These are phyloP conservation scores for Pituophis catenifer DNA, from an alignment of 2,113 vertebrate genomes.

Conservation along the genomic window DNA sequence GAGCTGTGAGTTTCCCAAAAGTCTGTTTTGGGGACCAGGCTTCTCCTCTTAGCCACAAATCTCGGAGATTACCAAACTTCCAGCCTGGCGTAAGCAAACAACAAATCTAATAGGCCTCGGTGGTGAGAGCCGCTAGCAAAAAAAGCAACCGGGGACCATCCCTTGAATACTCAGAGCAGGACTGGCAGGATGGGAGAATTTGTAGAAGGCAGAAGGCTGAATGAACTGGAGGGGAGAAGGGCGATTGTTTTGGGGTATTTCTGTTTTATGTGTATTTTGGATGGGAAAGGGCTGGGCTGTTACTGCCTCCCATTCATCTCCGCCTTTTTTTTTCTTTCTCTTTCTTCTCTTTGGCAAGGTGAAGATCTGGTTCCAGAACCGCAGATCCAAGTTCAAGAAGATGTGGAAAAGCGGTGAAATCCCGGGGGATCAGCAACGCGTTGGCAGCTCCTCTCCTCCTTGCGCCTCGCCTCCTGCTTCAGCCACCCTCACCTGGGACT, in stretches of 20 bases:
- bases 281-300: not conserved
- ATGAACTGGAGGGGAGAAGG: not conserved
- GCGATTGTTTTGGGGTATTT: no score
- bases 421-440: conserved; percentile 83
- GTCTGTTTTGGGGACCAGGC: not conserved
- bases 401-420: conserved; percentile 97
- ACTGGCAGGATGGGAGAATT: not conserved
- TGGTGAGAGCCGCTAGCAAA: not conserved
- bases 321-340: not conserved
- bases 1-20: not conserved
- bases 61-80: not conserved
- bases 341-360: conserved; percentile 70
- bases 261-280: not conserved
- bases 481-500: conserved; percentile 82
- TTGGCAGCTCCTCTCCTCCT: conserved; percentile 81
- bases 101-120: not conserved
- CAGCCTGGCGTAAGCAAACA: not conserved
- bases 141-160: not conserved
- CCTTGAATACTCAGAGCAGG: no score
- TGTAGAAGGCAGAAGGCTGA: no score
- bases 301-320: not conserved
- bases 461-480: conserved; percentile 79
- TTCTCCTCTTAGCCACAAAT: no score
- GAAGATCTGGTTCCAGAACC: conserved; percentile 97
- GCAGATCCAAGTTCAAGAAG: conserved; percentile 95